Percentiles rank a stretch among this genome's conserved stretches.
Conservation (phyloP, 2,888 invertebrate genomes). For the Neria commutata region DNA sequence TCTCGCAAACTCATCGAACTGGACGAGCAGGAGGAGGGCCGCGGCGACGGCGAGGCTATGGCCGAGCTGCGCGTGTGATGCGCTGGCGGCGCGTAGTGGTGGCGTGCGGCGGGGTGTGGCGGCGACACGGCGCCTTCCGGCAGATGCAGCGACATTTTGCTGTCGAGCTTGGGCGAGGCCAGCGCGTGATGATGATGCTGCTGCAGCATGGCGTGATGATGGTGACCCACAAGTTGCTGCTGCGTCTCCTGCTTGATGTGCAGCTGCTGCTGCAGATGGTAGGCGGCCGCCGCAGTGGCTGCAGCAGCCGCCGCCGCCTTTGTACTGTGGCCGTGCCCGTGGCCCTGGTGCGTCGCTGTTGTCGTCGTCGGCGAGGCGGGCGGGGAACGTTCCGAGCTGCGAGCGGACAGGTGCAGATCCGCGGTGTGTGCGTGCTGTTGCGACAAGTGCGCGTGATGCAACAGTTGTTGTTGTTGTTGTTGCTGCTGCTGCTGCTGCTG, state of each 20-base stretch:
- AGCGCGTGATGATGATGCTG: conserved; percentile 38
- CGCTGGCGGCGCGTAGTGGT: conserved; percentile 12
- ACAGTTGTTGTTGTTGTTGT: conserved; percentile 61
- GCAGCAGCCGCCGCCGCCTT: conserved; percentile 43
- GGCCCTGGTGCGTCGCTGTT: conserved; percentile 38
- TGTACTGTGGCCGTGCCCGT: too few species aligned
- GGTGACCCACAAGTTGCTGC: conserved; percentile 45
- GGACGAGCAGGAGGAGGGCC: conserved; percentile 28
- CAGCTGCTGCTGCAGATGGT: conserved; percentile 54
- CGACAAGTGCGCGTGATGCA: conserved; percentile 36
- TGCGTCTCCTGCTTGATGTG: conserved; percentile 57
- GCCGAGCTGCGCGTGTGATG: conserved; percentile 19
- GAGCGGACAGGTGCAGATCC: conserved; percentile 36
- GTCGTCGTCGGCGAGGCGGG: conserved; percentile 45
- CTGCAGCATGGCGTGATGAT: conserved; percentile 40
- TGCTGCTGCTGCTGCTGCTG: conserved; percentile 67
- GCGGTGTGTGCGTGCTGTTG: conserved; percentile 39
- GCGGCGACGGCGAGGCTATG: conserved; percentile 29
- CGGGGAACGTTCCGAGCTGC: conserved; percentile 47
- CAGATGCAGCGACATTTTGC: conserved; percentile 39
- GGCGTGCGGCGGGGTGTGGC: conserved; percentile 31
- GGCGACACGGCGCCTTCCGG: conserved; percentile 25
- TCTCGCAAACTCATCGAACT: conserved; percentile 29
- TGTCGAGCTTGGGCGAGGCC: conserved; percentile 48
- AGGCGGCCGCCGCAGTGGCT: conserved; percentile 51